Evolutionary conservation across 2,888 invertebrate species (phyloP).

Genomic region (Margaritifera margaritifera): DNA sequence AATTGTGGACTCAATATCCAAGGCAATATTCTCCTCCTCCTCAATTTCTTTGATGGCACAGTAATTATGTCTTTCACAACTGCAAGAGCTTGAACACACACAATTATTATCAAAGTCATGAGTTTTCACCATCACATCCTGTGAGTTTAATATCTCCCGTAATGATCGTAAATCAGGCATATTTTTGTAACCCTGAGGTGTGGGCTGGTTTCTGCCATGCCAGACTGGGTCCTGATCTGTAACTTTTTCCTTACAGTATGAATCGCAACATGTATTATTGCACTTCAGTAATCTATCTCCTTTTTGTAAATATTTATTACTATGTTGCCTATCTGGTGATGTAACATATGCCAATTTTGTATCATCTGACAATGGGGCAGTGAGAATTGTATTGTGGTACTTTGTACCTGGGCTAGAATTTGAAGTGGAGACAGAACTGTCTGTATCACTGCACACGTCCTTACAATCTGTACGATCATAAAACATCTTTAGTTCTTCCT

Average conservation of each 20-base stretch:
- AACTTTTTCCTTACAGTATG: no score
- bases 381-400: slow-evolving; percentile 34
- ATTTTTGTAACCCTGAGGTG: slow-evolving; percentile 12
- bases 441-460: slow-evolving; percentile 36
- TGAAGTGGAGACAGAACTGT: slow-evolving; percentile 30
- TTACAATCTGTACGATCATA: slow-evolving; percentile 29
- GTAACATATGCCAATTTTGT: slow-evolving; percentile 31
- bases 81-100: slow-evolving; percentile 15
- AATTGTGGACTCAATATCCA: slow-evolving; percentile 45
- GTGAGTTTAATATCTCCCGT: slow-evolving; percentile 51
- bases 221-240: slow-evolving; percentile 3
- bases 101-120: slow-evolving; percentile 36
- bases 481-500: slow-evolving; percentile 28
- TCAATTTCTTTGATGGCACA: slow-evolving; percentile 45
- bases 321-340: slow-evolving; percentile 8
- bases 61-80: slow-evolving; percentile 15
- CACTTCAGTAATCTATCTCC: no score
- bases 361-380: slow-evolving; percentile 41
- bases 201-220: slow-evolving; percentile 10
- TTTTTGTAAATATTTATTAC: no score
- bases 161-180: slow-evolving; percentile 53
- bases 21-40: slow-evolving; percentile 33
- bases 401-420: slow-evolving; percentile 32
- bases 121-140: slow-evolving; percentile 57
- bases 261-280: no score